Evolutionary conservation across 30 jellyfish, hydroid and myxozoan genomes (phyloP), one percentile per base, ranked within the genome.

Genomic region (Phacellophora camtschatica): DNA sequence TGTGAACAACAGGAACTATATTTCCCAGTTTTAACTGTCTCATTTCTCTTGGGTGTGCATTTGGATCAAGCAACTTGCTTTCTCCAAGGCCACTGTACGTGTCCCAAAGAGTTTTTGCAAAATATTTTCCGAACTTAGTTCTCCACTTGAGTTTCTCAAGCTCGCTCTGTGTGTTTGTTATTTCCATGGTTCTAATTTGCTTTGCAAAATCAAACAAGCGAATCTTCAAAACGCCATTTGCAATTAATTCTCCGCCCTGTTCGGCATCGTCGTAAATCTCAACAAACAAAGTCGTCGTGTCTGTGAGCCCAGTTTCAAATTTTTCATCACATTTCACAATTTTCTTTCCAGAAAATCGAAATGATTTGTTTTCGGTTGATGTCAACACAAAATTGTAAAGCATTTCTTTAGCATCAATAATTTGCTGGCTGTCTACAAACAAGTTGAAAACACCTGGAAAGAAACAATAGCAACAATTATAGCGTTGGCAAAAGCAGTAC

Each of bases 361-460:
- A 87, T 2, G 55, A 29, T 67, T 76, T 46, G 30, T 63, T 48
- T 9, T 77, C 92, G 1, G 87, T 42, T 12, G 83, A 62, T 5
- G 73, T 36, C 10, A 87, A 54, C 3, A 13, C 25, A 67, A 77
- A 73, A 30, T 55, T 49, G 49, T 87, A 87, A 31, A 63, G 30
- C 96, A 87, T 87, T 53, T 71, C 92, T 55, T 87, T 87, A 5
- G 88, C 96, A 37, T 87, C 88, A 7, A 77, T 84, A 6, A 46
- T 54, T 16, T 72, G 54, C 12, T 5, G 7, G 64, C 96, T 87
- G 12, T 77, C 88, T 43, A 37, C 53, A 45, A 87, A 77, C 37
- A 87, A 20, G 58, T 71, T 72, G 77, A 85, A 85, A 10, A 24
- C 57, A 3, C 96, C 96, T 85, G 55, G 55, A 35, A 34, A n/a